Conservation (phyloP, 2,797 vertebrate genomes). For the Poliocrania exsul region DNA sequence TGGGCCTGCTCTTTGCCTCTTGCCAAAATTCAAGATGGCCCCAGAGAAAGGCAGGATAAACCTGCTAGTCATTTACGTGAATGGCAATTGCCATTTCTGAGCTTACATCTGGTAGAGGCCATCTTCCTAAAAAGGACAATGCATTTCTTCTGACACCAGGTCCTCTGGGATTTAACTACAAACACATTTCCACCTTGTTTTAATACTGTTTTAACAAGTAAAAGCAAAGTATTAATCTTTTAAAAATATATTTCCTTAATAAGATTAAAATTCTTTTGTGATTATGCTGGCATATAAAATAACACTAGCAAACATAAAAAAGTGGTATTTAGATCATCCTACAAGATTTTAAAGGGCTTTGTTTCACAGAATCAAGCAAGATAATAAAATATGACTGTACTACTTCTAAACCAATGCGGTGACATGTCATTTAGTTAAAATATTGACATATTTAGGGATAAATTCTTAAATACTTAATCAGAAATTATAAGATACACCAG, state of each 20-base stretch:
- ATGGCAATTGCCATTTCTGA: constrained; percentile 17
- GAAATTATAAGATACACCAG: background rate
- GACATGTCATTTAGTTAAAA: background rate
- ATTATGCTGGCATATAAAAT: background rate
- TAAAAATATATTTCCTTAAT: background rate
- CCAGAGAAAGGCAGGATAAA: constrained; percentile 43
- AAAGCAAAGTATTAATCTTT: background rate
- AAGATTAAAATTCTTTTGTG: background rate
- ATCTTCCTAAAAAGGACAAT: constrained; percentile 22
- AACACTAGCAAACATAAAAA: background rate
- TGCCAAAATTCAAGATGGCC: constrained; percentile 47
- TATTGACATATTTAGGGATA: background rate
- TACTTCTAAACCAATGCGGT: background rate
- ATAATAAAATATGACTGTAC: background rate
- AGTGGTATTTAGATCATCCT: background rate
- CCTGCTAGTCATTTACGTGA: constrained; percentile 35
- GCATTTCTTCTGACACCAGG: background rate
- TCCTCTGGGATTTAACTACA: background rate
- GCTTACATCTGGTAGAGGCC: background rate
- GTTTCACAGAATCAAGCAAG: background rate
- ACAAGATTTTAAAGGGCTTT: background rate
- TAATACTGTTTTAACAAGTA: background rate
- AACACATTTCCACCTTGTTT: background rate
- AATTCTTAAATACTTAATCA: background rate
- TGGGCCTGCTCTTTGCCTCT: constrained; percentile 41